Percentiles rank a stretch among this genome's conserved stretches.
These are phyloP conservation scores for Ptychobarbus kaznakovi DNA, from an alignment of 2,797 vertebrate genomes.

Conservation along the genomic window DNA sequence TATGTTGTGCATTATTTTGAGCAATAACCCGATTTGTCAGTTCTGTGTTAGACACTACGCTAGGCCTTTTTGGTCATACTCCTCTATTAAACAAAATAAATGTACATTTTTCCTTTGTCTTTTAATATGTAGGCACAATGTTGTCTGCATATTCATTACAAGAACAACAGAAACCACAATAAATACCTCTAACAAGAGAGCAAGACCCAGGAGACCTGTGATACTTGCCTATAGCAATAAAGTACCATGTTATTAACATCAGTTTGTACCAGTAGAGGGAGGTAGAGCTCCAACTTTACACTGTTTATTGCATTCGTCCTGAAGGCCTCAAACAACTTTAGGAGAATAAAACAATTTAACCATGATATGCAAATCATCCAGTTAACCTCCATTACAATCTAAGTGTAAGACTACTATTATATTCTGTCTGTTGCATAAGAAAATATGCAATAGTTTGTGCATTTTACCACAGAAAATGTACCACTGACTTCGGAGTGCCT, in stretches of 20 bases:
- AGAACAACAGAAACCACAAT: not conserved
- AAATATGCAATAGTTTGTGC: not conserved
- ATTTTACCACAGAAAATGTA: not conserved
- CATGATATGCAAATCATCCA: not conserved
- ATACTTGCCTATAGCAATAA: not conserved
- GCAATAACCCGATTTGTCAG: not conserved
- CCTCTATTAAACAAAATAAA: not conserved
- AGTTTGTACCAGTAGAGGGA: slow-evolving; percentile 20
- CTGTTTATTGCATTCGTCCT: not conserved
- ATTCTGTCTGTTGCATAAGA: not conserved
- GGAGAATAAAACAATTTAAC: not conserved
- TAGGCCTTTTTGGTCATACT: not conserved
- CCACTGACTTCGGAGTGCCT: not conserved
- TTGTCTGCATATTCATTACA: not conserved
- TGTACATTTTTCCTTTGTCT: not conserved
- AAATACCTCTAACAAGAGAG: not conserved
- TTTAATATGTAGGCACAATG: not conserved
- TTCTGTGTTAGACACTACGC: not conserved
- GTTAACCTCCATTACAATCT: not conserved
- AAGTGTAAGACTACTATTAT: not conserved
- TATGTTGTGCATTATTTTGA: not conserved
- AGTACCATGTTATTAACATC: not conserved
- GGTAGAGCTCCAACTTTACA: slow-evolving; percentile 26
- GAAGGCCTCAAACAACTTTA: slow-evolving; percentile 22
- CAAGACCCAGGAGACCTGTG: slow-evolving; percentile 1